Percentiles rank a stretch among this genome's conserved stretches.
Evolutionary conservation across 2,888 invertebrate genomes (phyloP).

Genomic region (Xestia ashworthii): DNA sequence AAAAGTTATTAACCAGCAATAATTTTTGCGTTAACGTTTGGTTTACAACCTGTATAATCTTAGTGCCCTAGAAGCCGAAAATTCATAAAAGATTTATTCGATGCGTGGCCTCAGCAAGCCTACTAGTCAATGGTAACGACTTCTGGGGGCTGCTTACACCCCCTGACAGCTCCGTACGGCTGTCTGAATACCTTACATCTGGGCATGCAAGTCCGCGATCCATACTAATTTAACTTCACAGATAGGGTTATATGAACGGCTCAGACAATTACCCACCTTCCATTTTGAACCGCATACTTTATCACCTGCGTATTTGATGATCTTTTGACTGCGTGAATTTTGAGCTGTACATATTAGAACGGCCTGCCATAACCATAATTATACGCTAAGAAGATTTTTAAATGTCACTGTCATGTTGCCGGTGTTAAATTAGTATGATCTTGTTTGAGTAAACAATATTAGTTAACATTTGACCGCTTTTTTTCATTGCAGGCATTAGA

Average conservation of each 20-base stretch:
- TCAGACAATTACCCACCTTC: background rate
- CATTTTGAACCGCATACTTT: background rate
- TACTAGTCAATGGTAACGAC: background rate
- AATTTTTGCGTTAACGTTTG: too few relatives aligned
- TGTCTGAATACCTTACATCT: background rate
- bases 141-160: background rate
- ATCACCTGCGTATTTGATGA: background rate
- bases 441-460: background rate
- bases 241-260: background rate
- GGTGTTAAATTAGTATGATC: background rate
- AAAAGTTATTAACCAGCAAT: too few relatives aligned
- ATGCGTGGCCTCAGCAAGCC: background rate
- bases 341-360: background rate
- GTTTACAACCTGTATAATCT: too few relatives aligned
- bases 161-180: background rate
- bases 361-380: background rate
- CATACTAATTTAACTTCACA: background rate
- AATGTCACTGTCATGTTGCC: background rate
- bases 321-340: background rate
- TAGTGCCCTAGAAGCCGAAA: background rate
- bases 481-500: background rate
- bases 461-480: constrained; percentile 17
- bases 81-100: background rate
- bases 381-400: background rate
- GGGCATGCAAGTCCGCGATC: too few relatives aligned